phyloP scores from a whole-genome alignment of 2,113 vertebrate genomes.

The Gavia stellata region DNA sequence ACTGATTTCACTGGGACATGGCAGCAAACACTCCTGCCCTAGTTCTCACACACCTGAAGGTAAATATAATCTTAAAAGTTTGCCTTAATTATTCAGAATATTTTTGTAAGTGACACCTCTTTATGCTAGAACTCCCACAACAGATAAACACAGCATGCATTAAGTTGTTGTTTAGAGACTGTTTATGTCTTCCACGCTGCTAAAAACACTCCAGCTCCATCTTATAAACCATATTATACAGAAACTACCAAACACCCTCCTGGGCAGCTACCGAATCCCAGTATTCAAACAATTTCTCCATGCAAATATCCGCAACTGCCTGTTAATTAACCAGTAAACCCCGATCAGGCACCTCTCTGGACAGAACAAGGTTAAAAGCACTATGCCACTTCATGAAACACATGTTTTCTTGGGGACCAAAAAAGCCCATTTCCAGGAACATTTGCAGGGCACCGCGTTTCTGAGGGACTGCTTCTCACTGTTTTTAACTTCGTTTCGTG shows the following conservation, averaged over 20 bases:
- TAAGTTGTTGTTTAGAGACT: not conserved
- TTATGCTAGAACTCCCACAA: not conserved
- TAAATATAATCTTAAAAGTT: not conserved
- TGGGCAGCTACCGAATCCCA: not conserved
- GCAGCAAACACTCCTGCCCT: not conserved
- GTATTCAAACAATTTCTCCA: not conserved
- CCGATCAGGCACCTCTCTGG: not conserved
- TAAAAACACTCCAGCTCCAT: not conserved
- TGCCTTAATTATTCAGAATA: not conserved
- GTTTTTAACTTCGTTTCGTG: not conserved
- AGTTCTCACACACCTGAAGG: not conserved
- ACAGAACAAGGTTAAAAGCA: not conserved
- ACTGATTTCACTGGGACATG: not conserved
- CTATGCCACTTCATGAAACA: not conserved
- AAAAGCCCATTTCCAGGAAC: not conserved
- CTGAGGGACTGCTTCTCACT: not conserved
- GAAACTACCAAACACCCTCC: not conserved
- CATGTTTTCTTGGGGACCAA: not conserved
- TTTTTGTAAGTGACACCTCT: not conserved
- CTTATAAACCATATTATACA: not conserved
- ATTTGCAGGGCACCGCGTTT: not conserved
- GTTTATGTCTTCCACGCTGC: not conserved
- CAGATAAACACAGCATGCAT: not conserved
- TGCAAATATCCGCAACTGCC: not conserved
- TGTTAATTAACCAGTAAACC: not conserved